Base-by-base conservation (phyloP, 2,888 invertebrate genomes). In the Clistopyga incitator region DNA sequence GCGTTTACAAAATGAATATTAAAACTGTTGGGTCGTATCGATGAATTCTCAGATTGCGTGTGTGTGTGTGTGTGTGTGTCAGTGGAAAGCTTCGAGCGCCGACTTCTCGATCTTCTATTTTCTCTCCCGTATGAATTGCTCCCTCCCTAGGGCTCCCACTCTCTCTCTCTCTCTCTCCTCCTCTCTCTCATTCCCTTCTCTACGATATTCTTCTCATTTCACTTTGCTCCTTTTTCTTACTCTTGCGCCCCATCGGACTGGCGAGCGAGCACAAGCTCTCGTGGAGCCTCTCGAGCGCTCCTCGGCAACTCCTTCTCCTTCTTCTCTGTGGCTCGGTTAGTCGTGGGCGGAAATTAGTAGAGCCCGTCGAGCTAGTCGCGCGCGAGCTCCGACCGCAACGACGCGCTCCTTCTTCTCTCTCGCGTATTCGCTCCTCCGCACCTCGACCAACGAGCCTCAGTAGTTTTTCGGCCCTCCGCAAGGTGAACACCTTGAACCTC, bases 261-360 rank as follows among this genome's bases (percentile, higher is more conserved):
- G 29, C 38, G 18, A 42, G 50, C 59, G 29, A n/a, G 2, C 10
- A 20, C 18, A 3, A 23, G 23, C 56, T 56, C 47, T 70, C 47
- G 47, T n/a, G n/a, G n/a, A n/a, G n/a, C n/a, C n/a, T 76, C 78
- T 77, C 76, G 56, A 64, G 70, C 75, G 23, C 65, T 61, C 11
- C 25, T 34, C 34, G 23, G 18, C 34, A 61, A 56, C 79, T 78
- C 45, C 72, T 76, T 71, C 72, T 54, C 82, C 84, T 64, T 70
- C 56, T 67, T 67, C 78, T 72, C 71, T 54, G 64, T 65, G 50
- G 71, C 65, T 80, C 82, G 78, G 86, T 88, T 85, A 84, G 86
- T 88, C 87, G 91, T 91, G 91, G 90, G 90, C 90, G 91, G 91
- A 91, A 90, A 90, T 90, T 90, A 89, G 88, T 89, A 90, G 88